phyloP scores from a whole-genome alignment of 1,140 invertebrate species.

The Musca domestica region DNA sequence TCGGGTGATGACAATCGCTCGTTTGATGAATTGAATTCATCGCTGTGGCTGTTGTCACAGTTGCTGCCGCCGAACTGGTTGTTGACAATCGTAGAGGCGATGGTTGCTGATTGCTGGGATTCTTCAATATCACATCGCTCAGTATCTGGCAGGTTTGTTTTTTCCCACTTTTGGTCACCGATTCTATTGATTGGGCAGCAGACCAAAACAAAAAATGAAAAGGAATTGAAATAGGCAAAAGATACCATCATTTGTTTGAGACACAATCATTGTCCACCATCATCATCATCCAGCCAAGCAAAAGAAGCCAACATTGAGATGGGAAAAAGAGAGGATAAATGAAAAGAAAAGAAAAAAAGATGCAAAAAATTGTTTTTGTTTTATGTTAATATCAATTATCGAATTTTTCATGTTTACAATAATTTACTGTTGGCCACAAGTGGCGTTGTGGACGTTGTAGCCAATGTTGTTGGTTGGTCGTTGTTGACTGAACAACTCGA shows the following conservation, averaged over 20 bases:
- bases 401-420: slow-evolving; percentile 52
- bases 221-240: neutral
- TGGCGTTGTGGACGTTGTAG: slow-evolving; percentile 52
- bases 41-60: slow-evolving; percentile 34
- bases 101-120: slow-evolving; percentile 30
- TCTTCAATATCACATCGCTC: slow-evolving; percentile 16
- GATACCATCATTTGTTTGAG: no score
- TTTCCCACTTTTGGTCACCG: slow-evolving; percentile 21
- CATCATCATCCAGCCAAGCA: no score
- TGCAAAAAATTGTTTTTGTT: slow-evolving; percentile 43
- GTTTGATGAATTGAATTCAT: slow-evolving; percentile 25
- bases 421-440: slow-evolving; percentile 55
- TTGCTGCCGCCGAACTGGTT: slow-evolving; percentile 30
- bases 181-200: neutral
- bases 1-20: slow-evolving; percentile 27
- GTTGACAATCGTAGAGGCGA: slow-evolving; percentile 32
- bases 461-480: slow-evolving; percentile 44
- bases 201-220: neutral
- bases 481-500: neutral
- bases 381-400: slow-evolving; percentile 35
- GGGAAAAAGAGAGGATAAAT: slow-evolving; percentile 9
- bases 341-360: slow-evolving; percentile 34
- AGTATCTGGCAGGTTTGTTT: slow-evolving; percentile 24
- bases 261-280: no score
- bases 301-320: no score